These are phyloP conservation scores for Clavelina lepadiformis DNA, from an alignment of 23 tunicate genomes.

Conservation along the genomic window DNA sequence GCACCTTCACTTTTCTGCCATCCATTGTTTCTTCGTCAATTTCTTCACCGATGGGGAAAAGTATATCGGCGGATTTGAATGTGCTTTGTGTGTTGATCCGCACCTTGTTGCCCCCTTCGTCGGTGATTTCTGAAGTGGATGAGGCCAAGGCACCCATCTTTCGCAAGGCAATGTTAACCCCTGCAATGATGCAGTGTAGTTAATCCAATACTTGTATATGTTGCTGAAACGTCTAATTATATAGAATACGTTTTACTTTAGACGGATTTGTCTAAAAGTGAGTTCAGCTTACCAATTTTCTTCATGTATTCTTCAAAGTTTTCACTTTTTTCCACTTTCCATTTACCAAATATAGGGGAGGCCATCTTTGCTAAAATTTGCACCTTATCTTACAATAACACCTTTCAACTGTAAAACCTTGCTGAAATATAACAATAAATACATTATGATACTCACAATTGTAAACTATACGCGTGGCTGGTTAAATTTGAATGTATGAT, in stretches of 20 bases:
- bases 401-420: too few relatives aligned
- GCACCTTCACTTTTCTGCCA: constrained; percentile 54
- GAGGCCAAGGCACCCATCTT: constrained; percentile 64
- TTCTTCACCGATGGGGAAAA: constrained; percentile 70
- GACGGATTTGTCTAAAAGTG: too few relatives aligned
- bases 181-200: too few relatives aligned
- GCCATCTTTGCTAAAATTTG: too few relatives aligned
- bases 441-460: too few relatives aligned
- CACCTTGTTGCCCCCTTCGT: constrained; percentile 67
- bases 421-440: too few relatives aligned
- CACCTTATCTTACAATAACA: too few relatives aligned
- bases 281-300: constrained; percentile 57
- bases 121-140: constrained; percentile 80
- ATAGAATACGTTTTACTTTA: too few relatives aligned
- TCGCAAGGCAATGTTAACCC: constrained; percentile 84
- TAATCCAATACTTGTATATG: too few relatives aligned
- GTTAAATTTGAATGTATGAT: too few relatives aligned
- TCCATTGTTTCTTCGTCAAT: constrained; percentile 89
- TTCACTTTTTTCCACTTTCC: constrained; percentile 82
- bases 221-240: too few relatives aligned
- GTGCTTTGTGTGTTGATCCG: constrained; percentile 85
- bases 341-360: constrained; percentile 68
- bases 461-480: too few relatives aligned
- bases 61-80: constrained; percentile 68
- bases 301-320: constrained; percentile 95